Conservation (phyloP, 2,888 invertebrate species). For the Galerucella nymphaeae region DNA sequence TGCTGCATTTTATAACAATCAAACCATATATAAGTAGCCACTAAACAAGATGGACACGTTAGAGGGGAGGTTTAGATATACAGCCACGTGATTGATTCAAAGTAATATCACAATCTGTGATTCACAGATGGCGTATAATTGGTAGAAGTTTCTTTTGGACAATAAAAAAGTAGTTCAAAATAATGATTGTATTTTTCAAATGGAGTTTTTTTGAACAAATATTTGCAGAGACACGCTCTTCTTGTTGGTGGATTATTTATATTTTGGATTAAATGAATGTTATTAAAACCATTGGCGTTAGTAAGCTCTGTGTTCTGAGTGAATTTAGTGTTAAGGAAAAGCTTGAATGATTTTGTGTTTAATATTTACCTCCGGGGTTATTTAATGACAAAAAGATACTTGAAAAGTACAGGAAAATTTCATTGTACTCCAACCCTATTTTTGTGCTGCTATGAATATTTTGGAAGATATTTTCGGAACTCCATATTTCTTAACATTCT, state of each 20-base stretch:
- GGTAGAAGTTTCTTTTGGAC: too few relatives aligned
- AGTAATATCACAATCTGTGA: too few relatives aligned
- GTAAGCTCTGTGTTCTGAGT: background rate
- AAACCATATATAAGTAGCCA: background rate
- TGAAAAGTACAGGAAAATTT: too few relatives aligned
- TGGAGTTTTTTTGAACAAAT: too few relatives aligned
- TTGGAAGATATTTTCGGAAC: background rate
- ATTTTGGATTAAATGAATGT: background rate
- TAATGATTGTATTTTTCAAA: too few relatives aligned
- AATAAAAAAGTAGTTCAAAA: too few relatives aligned
- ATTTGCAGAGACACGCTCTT: too few relatives aligned
- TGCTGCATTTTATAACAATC: background rate
- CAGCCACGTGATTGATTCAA: too few relatives aligned
- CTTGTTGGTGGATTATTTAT: background rate
- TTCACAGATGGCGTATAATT: too few relatives aligned
- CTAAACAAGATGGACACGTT: background rate
- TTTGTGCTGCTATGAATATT: background rate
- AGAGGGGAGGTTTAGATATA: background rate
- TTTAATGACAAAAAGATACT: too few relatives aligned
- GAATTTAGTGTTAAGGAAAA: background rate
- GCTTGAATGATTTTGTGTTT: background rate
- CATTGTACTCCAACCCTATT: background rate
- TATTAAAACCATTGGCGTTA: background rate
- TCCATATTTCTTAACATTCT: conserved; percentile 3
- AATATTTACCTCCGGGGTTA: background rate